phyloP scores from a whole-genome alignment of 2,797 vertebrate genomes.

The Aplochiton taeniatus region DNA sequence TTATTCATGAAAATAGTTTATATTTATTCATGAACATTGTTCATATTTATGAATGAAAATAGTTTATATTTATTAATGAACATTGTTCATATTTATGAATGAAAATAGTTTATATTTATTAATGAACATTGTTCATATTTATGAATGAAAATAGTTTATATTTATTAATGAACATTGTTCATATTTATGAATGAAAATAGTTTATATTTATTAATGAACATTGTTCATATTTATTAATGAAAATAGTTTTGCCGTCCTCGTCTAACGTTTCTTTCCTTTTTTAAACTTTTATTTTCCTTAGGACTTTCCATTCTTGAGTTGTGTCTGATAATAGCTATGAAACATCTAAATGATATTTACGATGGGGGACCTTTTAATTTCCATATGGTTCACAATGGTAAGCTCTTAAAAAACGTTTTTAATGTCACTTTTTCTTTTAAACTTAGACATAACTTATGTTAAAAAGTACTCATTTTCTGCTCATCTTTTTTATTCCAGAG shows the following conservation, averaged over 20 bases:
- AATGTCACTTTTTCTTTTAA: neutral
- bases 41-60: no score
- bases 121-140: no score
- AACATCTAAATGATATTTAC: conserved; percentile 93
- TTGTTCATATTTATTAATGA: no score
- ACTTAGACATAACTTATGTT: neutral
- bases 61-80: no score
- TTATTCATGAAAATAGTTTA: no score
- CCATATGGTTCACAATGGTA: conserved; percentile 98
- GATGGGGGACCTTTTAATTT: conserved; percentile 96
- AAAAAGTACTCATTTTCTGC: neutral
- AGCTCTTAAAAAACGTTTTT: neutral
- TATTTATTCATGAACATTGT: no score
- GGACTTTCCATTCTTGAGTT: conserved; percentile 94
- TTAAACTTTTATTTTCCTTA: conserved; percentile 42
- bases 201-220: no score
- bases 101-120: no score
- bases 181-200: no score
- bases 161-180: no score
- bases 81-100: no score
- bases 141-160: no score
- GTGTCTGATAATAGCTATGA: conserved; percentile 96
- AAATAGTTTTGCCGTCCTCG: neutral
- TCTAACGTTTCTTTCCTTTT: conserved; percentile 1
- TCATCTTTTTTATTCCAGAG: conserved; percentile 68